Evolutionary conservation across 2,888 invertebrate genomes (phyloP), one percentile per base, ranked within the genome.

Genomic region (Tachina lurida): DNA sequence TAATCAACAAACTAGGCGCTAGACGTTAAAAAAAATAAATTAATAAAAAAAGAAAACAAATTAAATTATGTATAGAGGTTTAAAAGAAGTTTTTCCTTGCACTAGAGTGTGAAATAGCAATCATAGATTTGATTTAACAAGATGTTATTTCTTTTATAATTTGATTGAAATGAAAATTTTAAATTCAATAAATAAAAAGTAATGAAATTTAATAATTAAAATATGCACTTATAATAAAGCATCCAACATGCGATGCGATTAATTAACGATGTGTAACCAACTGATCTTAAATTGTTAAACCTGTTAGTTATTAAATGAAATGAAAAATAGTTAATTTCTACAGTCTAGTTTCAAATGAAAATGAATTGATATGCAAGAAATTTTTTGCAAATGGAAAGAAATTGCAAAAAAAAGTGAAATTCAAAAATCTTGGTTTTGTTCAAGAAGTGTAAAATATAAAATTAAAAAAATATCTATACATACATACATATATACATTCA

Each of bases 251-350:
- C 31, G 7, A 31, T 31, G 60, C 39, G 52, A 54, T 49, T 77
- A 76, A 77, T 80, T 73, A 83, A 22, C 79, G 76, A 86, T 73
- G 86, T 79, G 73, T 83, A 76, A 79, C 63, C n/a, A 41, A 74
- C 70, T 79, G 79, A 83, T 80, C 83, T 86, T 71, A 71, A 76
- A 86, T 49, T 68, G 49, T 67, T 62, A 74, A 71, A 82, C 62
- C 13, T 63, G 39, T 68, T 62, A 81, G 7, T 31, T 31, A 31
- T 62, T 82, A 81, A 84, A 80, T 80, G 67, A 77, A 80, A 77
- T 45, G 63, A 74, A 63, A 78, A 52, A 67, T 45, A 39, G 71
- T 62, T 63, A 70, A 62, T 78, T 54, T 70, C n/a, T 58, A 22
- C 70, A 62, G n/a, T 52, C 41, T 70, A 68, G 52, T 62, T 78